Conservation (phyloP, 2,888 invertebrate species). For the Agrochola circellaris region DNA sequence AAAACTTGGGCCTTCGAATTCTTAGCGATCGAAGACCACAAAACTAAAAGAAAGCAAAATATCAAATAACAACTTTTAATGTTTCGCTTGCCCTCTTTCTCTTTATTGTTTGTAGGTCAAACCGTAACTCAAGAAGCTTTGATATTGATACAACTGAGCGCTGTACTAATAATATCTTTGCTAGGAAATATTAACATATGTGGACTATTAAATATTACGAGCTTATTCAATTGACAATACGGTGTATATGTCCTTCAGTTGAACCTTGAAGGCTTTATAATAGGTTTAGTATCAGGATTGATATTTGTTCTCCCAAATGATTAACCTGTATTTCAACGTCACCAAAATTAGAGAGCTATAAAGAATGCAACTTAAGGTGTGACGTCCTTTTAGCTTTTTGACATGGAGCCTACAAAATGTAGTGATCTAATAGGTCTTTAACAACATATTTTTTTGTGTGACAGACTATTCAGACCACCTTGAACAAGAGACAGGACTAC, state of each 20-base stretch:
- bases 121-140: constrained; percentile 44
- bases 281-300: neutral
- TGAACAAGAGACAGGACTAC: constrained; percentile 27
- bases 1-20: neutral
- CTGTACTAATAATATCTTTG: constrained; percentile 11
- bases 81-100: constrained; percentile 30
- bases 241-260: constrained; percentile 9
- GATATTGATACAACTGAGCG: constrained; percentile 47
- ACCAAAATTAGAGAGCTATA: neutral
- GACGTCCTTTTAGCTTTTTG: neutral
- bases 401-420: neutral
- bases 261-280: neutral
- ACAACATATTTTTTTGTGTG: neutral
- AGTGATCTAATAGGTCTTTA: neutral
- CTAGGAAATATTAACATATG: neutral
- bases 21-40: neutral
- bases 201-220: neutral
- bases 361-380: neutral
- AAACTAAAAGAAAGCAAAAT: constrained; percentile 28
- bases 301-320: constrained; percentile 4
- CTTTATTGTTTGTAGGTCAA: constrained; percentile 34
- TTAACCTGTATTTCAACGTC: neutral
- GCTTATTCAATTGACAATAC: neutral
- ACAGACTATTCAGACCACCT: constrained; percentile 22
- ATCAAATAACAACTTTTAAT: constrained; percentile 36